Percentiles rank a stretch among this genome's conserved stretches.
phyloP scores from a whole-genome alignment of 2,888 invertebrate genomes.

The Trachelus iudaicus region DNA sequence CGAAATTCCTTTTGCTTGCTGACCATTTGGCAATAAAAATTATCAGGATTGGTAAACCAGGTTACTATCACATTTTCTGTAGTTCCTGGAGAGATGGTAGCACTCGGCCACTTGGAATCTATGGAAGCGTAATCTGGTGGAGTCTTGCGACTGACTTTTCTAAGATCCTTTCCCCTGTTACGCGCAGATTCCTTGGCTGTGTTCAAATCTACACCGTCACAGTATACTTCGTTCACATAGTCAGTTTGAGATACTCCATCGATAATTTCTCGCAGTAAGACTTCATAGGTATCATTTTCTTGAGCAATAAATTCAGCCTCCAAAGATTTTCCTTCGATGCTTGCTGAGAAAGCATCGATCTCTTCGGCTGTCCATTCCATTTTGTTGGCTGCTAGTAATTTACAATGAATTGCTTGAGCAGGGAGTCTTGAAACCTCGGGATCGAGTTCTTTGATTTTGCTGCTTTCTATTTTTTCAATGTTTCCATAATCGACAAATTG shows the following conservation, averaged over 20 bases:
- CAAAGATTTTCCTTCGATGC: conserved; percentile 38
- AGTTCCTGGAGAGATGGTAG: conserved; percentile 67
- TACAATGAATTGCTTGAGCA: conserved; percentile 60
- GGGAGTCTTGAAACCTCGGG: conserved; percentile 52
- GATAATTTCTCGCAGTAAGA: conserved; percentile 44
- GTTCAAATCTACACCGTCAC: conserved; percentile 36
- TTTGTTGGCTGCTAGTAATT: conserved; percentile 50
- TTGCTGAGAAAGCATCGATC: conserved; percentile 36
- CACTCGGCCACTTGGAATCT: conserved; percentile 67
- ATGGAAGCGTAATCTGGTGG: conserved; percentile 67
- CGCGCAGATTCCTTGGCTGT: conserved; percentile 39
- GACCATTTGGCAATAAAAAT: conserved; percentile 75
- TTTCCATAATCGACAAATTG: conserved; percentile 81
- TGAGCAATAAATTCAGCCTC: conserved; percentile 52
- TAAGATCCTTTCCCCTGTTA: conserved; percentile 15
- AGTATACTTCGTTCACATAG: conserved; percentile 52
- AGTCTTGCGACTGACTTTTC: conserved; percentile 35
- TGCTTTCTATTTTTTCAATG: conserved; percentile 69
- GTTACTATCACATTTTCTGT: conserved; percentile 74
- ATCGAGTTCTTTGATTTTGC: conserved; percentile 65
- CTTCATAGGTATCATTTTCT: conserved; percentile 44
- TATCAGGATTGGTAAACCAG: conserved; percentile 81
- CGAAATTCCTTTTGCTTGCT: conserved; percentile 70
- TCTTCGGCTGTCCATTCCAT: conserved; percentile 34
- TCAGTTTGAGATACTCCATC: conserved; percentile 21